Percentiles rank a stretch among this genome's conserved stretches.
Evolutionary conservation across 2,888 invertebrate species (phyloP).

Genomic region (Entomobrya proxima): DNA sequence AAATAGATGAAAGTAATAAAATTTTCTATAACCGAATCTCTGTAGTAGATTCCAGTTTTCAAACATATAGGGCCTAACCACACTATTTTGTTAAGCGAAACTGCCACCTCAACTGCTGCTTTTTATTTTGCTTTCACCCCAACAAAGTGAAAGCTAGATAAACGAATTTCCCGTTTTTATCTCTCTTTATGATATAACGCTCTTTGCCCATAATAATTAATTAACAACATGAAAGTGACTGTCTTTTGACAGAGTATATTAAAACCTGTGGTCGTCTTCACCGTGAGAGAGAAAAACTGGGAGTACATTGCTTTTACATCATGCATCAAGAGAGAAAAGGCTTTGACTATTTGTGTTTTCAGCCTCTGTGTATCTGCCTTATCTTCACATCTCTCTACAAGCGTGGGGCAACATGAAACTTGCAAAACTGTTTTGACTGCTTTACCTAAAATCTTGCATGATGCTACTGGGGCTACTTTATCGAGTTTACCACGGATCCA

Average conservation of each 20-base stretch:
- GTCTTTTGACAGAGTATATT: background rate
- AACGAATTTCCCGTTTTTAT: slow-evolving; percentile 11
- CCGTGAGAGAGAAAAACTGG: background rate
- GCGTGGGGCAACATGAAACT: slow-evolving; percentile 10
- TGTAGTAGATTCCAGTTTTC: background rate
- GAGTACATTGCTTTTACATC: too few species aligned
- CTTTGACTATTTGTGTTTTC: slow-evolving; percentile 1
- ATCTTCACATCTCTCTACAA: background rate
- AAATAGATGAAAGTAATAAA: background rate
- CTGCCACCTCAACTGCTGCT: background rate
- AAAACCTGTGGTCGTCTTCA: background rate
- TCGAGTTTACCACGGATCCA: background rate
- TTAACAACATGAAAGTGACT: slow-evolving; percentile 6
- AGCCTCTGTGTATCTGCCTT: background rate
- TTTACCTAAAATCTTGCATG: background rate
- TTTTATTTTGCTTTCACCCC: background rate
- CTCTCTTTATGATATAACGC: slow-evolving; percentile 3
- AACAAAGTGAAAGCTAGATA: slow-evolving; percentile 21
- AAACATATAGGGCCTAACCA: background rate
- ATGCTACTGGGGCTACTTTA: too few species aligned
- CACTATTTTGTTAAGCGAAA: background rate
- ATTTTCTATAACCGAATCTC: too few species aligned
- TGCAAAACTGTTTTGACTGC: background rate
- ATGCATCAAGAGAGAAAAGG: too few species aligned
- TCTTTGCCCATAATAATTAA: slow-evolving; percentile 10